Conservation (phyloP, 1,140 invertebrate genomes). For the Chrysopa pallens region DNA sequence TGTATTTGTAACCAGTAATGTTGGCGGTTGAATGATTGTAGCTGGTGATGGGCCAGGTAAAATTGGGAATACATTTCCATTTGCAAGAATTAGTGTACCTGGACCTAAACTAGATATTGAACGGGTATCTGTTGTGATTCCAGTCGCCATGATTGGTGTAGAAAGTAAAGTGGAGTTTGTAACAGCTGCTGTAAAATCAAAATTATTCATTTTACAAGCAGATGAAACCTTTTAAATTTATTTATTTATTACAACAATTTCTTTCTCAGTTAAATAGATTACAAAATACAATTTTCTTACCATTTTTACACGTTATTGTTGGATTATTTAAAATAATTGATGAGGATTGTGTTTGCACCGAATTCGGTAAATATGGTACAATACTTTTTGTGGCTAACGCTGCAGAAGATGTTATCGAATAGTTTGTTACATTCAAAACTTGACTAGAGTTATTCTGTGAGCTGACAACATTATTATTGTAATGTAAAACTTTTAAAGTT, state of each 20-base stretch:
- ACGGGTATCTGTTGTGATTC: constrained; percentile 4
- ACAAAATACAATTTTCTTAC: constrained; percentile 2
- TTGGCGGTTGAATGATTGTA: constrained; percentile 3
- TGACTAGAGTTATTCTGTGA: too few species aligned
- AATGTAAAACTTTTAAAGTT: too few species aligned
- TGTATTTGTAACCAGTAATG: constrained; percentile 2
- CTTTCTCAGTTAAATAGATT: too few species aligned
- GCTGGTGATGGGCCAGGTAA: constrained; percentile 7
- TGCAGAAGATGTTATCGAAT: too few species aligned
- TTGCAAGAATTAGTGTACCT: constrained; percentile 16
- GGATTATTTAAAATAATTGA: constrained; percentile 2
- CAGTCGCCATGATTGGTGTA: constrained; percentile 10
- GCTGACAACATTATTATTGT: too few species aligned
- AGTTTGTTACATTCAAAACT: too few species aligned
- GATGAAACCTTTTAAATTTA: too few species aligned
- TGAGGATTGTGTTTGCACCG: neutral
- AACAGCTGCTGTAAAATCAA: constrained; percentile 9
- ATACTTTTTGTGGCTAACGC: too few species aligned
- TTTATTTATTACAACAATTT: too few species aligned
- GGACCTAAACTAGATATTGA: constrained; percentile 6
- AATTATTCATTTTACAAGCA: constrained; percentile 1
- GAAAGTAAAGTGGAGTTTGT: constrained; percentile 11
- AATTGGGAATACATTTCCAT: constrained; percentile 15
- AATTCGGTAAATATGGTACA: too few species aligned
- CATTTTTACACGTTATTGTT: constrained; percentile 1